Percentiles rank a stretch among this genome's conserved stretches.
phyloP scores from a whole-genome alignment of 2,113 vertebrate genomes.

The Megaceryle torquata region DNA sequence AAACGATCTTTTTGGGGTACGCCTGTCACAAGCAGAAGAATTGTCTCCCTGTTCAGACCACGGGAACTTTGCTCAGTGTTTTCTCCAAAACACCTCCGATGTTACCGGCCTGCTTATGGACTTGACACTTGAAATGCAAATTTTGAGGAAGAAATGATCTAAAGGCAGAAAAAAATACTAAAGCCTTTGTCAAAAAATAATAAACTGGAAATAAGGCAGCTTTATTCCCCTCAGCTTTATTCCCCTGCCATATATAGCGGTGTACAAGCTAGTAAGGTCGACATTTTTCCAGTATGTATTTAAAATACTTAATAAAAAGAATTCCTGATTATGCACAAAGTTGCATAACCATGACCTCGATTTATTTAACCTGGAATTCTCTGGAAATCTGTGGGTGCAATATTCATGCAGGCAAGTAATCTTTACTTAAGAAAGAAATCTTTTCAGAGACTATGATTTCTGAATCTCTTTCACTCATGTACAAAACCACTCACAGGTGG shows the following conservation, averaged over 20 bases:
- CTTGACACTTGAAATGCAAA: background rate
- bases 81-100: background rate
- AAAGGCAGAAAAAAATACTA: background rate
- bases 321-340: background rate
- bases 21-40: background rate
- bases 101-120: fast-evolving
- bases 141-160: background rate
- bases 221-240: background rate
- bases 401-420: background rate
- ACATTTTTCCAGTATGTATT: background rate
- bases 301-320: background rate
- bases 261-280: background rate
- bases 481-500: background rate
- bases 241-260: background rate
- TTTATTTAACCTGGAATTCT: background rate
- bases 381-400: background rate
- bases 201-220: background rate
- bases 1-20: background rate
- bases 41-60: fast-evolving
- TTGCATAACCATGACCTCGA: background rate
- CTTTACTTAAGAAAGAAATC: background rate
- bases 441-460: background rate
- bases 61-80: background rate
- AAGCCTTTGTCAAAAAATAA: background rate
- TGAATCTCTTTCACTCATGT: background rate